These are phyloP conservation scores for Papilio aristodemus DNA, from an alignment of 1,140 invertebrate genomes.

Conservation along the genomic window DNA sequence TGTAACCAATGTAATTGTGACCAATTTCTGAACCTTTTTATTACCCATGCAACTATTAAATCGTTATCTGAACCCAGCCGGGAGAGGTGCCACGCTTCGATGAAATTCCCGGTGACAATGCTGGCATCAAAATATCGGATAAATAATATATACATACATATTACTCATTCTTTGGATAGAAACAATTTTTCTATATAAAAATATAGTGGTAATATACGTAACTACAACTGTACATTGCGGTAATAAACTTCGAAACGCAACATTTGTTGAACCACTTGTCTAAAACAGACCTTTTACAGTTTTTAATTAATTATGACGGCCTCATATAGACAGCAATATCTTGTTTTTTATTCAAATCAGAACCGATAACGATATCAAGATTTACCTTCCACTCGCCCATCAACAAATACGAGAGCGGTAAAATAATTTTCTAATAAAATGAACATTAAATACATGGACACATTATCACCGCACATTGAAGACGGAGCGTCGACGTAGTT, in stretches of 20 bases:
- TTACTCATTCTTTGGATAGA: not conserved
- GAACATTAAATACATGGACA: not conserved
- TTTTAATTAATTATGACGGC: too few relatives aligned
- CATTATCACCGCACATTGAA: slow-evolving; percentile 6
- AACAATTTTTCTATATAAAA: too few relatives aligned
- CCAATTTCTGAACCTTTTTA: slow-evolving; percentile 72
- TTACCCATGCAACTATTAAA: slow-evolving; percentile 72
- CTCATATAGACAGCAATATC: too few relatives aligned
- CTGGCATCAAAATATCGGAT: slow-evolving; percentile 30
- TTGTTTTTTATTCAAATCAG: not conserved
- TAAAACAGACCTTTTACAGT: too few relatives aligned
- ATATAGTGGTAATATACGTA: too few relatives aligned
- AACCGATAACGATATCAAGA: not conserved
- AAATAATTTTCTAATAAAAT: not conserved
- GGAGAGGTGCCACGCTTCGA: slow-evolving; percentile 29
- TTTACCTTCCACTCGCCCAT: not conserved
- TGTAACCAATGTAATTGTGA: slow-evolving; percentile 69
- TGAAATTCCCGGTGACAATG: slow-evolving; percentile 36
- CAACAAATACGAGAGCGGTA: not conserved
- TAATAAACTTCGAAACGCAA: too few relatives aligned
- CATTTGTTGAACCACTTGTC: too few relatives aligned
- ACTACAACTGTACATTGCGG: too few relatives aligned
- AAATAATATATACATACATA: not conserved
- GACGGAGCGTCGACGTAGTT: slow-evolving; percentile 24
- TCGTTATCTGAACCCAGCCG: slow-evolving; percentile 59